Percentiles rank a stretch among this genome's conserved stretches.
These are phyloP conservation scores for Sycophila sp. DNA, from an alignment of 1,140 invertebrate species.

Conservation along the genomic window DNA sequence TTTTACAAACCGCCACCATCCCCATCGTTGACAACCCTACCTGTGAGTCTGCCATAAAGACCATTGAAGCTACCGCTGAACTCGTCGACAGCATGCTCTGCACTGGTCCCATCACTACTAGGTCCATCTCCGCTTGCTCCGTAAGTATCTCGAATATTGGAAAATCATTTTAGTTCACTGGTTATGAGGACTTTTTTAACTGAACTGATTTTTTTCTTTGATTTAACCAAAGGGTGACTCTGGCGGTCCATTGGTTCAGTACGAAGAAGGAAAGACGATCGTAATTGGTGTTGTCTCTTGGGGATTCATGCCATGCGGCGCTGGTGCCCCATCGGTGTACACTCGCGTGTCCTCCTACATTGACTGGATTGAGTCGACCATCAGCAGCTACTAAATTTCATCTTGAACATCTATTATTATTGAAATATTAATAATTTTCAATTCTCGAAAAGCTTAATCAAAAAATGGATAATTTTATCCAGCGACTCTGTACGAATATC, in stretches of 20 bases:
- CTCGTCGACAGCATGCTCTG: slow-evolving; percentile 68
- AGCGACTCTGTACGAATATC: no score
- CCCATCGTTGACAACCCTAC: slow-evolving; percentile 45
- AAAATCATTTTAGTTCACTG: no score
- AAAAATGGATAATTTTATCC: no score
- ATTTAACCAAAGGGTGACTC: slow-evolving; percentile 77
- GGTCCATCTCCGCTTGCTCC: slow-evolving; percentile 70
- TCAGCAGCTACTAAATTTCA: neutral
- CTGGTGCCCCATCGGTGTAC: slow-evolving; percentile 53
- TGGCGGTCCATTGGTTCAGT: slow-evolving; percentile 73
- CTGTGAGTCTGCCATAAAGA: slow-evolving; percentile 41
- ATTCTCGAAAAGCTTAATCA: no score
- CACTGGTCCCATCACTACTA: slow-evolving; percentile 68
- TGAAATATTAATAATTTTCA: no score
- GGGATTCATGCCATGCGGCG: slow-evolving; percentile 61
- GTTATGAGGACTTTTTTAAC: no score
- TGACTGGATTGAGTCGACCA: slow-evolving; percentile 50
- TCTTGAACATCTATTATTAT: no score
- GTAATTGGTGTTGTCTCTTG: slow-evolving; percentile 63
- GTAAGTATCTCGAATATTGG: slow-evolving; percentile 47
- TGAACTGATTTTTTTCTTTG: no score
- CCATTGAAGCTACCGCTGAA: slow-evolving; percentile 36
- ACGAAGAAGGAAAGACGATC: slow-evolving; percentile 3
- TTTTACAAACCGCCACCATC: slow-evolving; percentile 49
- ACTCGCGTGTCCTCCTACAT: slow-evolving; percentile 55